Base-by-base conservation (phyloP, 2,113 vertebrate genomes). In the Paradoxurus hermaphroditus region DNA sequence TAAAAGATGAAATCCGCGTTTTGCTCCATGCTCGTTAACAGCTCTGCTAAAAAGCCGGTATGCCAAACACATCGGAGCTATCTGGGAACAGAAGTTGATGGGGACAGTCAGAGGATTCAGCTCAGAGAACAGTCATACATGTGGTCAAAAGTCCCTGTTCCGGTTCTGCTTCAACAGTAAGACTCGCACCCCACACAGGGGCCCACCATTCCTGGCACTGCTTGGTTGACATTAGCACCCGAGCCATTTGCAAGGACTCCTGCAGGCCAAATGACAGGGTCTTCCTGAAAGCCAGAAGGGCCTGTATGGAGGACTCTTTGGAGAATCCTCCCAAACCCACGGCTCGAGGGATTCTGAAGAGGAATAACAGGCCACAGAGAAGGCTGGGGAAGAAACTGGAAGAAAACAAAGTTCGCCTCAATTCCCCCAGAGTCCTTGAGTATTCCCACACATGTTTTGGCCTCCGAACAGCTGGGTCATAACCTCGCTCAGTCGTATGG, bases 301-400 rank as follows among this genome's bases (percentile, higher is more conserved):
- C 86, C 4, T 86, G 46, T 83, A 73, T 70, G 10, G 13, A 94
- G 27, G 53, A 51, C 12, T 95, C 79, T 36, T 83, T 82, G 23
- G 89, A n/a, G 51, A 94, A 90, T 96, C 41, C 62, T 94, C 53
- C 56, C 39, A 94, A 96, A 92, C 23, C 39, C 49, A 65, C 36
- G 95, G 59, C n/a, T 86, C 44, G 84, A 93, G 59, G 21, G 21
- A 63, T 86, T 93, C 67, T 81, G n/a, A 91, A 95, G 19, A 97
- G 44, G 41, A 70, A 44, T 81, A 89, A 56, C 5, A 34, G 31
- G 49, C 21, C n/a, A 65, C 34, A n/a, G 19, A 91, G 70, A 93
- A 95, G 46, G 13, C 39, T 16, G 18, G 88, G 68, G 67, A 94
- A 94, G 85, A 70, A 81, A 75, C 8, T 65, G 13, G 14, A 93